Evolutionary conservation across 2,888 invertebrate genomes (phyloP).

Genomic region (Shargacucullia verbasci): DNA sequence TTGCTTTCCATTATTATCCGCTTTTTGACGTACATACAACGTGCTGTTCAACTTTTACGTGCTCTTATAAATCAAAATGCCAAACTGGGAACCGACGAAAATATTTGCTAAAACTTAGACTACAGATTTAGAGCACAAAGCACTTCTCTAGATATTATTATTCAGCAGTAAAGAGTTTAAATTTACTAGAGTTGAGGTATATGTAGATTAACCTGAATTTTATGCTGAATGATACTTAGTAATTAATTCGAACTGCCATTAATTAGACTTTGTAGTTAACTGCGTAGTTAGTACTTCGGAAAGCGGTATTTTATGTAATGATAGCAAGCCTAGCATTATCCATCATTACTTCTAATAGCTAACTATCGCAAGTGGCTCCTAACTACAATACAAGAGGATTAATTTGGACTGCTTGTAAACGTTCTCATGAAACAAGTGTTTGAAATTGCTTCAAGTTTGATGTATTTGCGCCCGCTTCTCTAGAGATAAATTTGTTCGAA

Average conservation of each 20-base stretch:
- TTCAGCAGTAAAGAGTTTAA: background rate
- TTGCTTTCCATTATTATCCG: background rate
- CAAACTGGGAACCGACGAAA: conserved; percentile 13
- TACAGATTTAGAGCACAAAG: conserved; percentile 13
- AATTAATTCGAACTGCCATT: conserved; percentile 26
- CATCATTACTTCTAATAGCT: conserved; percentile 20
- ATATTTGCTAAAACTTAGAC: conserved; percentile 23
- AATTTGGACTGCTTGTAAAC: conserved; percentile 78
- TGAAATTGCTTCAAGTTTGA: conserved; percentile 87
- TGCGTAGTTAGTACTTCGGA: conserved; percentile 21
- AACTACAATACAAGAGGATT: conserved; percentile 57
- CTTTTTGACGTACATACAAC: too few relatives aligned
- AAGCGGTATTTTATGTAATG: conserved; percentile 27
- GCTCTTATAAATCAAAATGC: conserved; percentile 15
- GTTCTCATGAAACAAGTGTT: conserved; percentile 84
- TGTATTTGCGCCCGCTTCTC: conserved; percentile 85
- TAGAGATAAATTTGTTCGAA: conserved; percentile 87
- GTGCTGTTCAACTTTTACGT: background rate
- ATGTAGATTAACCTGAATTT: conserved; percentile 13
- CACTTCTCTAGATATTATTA: conserved; percentile 19
- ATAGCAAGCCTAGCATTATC: conserved; percentile 20
- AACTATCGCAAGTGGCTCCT: conserved; percentile 35
- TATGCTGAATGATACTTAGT: conserved; percentile 11
- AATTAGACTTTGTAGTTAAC: conserved; percentile 24
- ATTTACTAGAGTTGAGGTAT: background rate